Conservation (phyloP, 2,797 vertebrate species). For the Hirundo rustica region DNA sequence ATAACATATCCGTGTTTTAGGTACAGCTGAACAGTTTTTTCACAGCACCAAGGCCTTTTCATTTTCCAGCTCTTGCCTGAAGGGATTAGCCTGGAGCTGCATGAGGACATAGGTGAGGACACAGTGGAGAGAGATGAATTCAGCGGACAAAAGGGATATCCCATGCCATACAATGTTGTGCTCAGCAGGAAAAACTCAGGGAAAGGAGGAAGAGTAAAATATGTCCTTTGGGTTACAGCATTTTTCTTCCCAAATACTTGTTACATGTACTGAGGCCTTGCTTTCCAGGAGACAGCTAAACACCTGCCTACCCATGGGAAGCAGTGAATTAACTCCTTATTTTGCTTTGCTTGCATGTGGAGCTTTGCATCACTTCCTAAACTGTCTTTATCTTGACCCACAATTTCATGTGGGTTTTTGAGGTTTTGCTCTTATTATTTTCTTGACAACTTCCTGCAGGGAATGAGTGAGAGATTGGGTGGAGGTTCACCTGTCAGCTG, state of each 20-base stretch:
- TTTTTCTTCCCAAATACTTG: neutral
- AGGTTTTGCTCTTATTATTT: neutral
- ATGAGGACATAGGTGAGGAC: neutral
- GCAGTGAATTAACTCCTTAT: neutral
- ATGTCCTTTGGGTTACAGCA: neutral
- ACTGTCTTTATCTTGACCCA: neutral
- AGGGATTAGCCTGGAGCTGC: neutral
- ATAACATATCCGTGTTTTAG: neutral
- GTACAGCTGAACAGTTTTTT: neutral
- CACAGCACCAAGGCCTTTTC: neutral
- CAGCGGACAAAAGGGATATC: neutral
- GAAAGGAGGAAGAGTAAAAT: neutral
- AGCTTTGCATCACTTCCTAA: neutral
- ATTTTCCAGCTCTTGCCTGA: neutral
- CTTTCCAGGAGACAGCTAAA: neutral
- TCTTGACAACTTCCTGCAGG: rapidly evolving
- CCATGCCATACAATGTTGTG: rapidly evolving
- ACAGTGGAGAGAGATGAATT: neutral
- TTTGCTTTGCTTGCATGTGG: neutral
- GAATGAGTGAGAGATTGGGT: rapidly evolving
- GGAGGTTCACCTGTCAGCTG: neutral
- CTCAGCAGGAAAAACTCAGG: neutral
- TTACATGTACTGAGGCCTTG: rapidly evolving
- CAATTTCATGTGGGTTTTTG: neutral
- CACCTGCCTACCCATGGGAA: neutral